Evolutionary conservation across 2,888 invertebrate species (phyloP).

Genomic region (Blera fallax): DNA sequence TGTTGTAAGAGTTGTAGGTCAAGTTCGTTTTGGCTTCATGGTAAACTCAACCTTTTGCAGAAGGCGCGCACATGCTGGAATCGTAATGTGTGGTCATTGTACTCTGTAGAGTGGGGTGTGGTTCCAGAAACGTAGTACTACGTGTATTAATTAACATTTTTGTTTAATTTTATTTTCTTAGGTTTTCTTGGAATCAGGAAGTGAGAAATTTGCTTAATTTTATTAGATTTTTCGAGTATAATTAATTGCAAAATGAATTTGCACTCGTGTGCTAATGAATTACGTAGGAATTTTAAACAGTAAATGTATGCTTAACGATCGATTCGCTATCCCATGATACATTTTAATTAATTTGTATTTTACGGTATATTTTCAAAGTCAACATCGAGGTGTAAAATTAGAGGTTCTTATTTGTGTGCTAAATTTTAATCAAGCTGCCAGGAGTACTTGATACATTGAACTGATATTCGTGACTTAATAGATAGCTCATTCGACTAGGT

Average conservation of each 20-base stretch:
- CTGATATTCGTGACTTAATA: no score
- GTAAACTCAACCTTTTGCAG: not conserved
- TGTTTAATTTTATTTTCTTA: not conserved
- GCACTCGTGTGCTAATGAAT: slow-evolving; percentile 18
- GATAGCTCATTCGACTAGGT: no score
- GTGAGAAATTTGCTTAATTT: not conserved
- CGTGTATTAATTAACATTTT: not conserved
- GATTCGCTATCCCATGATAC: not conserved
- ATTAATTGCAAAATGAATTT: not conserved
- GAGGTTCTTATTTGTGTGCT: no score
- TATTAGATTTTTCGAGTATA: not conserved
- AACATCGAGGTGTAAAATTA: no score
- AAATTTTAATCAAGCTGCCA: no score
- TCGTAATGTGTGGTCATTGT: slow-evolving; percentile 28
- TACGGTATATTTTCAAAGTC: no score
- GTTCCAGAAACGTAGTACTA: not conserved
- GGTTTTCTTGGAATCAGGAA: not conserved
- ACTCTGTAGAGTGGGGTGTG: slow-evolving; percentile 24
- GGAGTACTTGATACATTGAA: no score
- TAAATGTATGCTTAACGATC: not conserved
- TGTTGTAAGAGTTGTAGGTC: slow-evolving; percentile 22
- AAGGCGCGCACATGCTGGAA: slow-evolving; percentile 4
- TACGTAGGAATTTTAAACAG: not conserved
- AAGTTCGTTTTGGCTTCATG: slow-evolving; percentile 26
- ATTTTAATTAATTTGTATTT: slow-evolving; percentile 9